A percentile compares a stretch with the other conserved stretches of the same genome.
phyloP scores from a whole-genome alignment of 2,888 invertebrate genomes.

The Sinhomidia bicolor region DNA sequence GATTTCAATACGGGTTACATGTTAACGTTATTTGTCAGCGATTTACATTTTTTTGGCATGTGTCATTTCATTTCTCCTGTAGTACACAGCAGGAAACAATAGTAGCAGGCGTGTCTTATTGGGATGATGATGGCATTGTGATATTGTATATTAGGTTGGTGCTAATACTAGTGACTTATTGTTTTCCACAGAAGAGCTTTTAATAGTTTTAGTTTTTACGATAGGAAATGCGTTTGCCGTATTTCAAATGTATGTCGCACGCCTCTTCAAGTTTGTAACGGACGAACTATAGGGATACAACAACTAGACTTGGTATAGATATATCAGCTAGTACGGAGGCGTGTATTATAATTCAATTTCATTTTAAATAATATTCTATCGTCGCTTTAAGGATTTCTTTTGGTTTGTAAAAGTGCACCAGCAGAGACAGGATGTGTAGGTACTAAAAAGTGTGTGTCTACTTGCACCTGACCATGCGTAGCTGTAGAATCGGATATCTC shows the following conservation, averaged over 20 bases:
- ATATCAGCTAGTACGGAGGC: too few relatives aligned
- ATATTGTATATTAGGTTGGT: constrained; percentile 43
- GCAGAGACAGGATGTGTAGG: constrained; percentile 22
- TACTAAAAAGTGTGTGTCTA: too few relatives aligned
- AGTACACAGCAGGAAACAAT: constrained; percentile 41
- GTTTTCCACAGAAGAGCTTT: constrained; percentile 35
- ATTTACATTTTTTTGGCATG: neutral
- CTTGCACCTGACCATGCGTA: neutral
- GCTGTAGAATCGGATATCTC: constrained; percentile 33
- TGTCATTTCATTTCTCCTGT: constrained; percentile 23
- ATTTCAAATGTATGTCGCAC: constrained; percentile 12
- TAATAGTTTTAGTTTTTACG: constrained; percentile 12
- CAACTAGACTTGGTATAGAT: neutral
- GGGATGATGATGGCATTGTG: constrained; percentile 10
- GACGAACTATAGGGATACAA: neutral
- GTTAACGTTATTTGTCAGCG: constrained; percentile 14
- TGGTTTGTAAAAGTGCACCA: too few relatives aligned
- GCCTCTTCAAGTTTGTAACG: neutral
- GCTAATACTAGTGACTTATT: constrained; percentile 35
- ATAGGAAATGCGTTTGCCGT: neutral
- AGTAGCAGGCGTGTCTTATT: constrained; percentile 45
- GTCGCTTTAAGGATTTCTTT: too few relatives aligned
- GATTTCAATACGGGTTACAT: constrained; percentile 12
- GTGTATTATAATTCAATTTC: too few relatives aligned
- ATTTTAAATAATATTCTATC: too few relatives aligned